These are phyloP conservation scores for Pseudorectes ferrugineus DNA, from an alignment of 2,113 vertebrate species.

Conservation along the genomic window DNA sequence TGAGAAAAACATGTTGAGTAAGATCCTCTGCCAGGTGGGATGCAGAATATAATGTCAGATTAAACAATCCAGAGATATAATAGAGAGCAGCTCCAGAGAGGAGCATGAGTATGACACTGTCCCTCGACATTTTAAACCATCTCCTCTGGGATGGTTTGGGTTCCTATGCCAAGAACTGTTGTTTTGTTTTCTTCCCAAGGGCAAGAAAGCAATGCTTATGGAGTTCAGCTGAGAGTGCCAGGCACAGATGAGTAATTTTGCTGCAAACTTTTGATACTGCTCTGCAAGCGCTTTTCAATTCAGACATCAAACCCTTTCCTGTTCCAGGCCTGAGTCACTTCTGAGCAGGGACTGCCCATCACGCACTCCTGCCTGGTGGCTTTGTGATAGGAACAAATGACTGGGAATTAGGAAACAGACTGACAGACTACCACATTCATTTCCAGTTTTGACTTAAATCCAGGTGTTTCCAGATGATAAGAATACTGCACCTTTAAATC, in stretches of 20 bases:
- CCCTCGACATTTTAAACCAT: neutral
- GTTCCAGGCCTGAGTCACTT: conserved; percentile 4
- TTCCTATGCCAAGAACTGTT: neutral
- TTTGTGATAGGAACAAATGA: conserved; percentile 38
- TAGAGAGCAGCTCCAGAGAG: neutral
- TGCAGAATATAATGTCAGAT: neutral
- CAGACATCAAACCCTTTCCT: conserved; percentile 20
- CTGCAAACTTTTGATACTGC: conserved; percentile 19
- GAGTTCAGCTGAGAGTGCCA: neutral
- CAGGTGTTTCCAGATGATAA: conserved; percentile 46
- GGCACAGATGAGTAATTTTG: neutral
- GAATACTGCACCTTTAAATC: neutral
- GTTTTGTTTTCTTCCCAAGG: neutral
- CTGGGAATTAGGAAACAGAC: neutral
- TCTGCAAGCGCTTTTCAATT: neutral
- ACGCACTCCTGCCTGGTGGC: neutral
- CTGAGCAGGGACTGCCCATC: conserved; percentile 2
- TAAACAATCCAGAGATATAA: neutral
- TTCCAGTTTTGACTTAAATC: conserved; percentile 21
- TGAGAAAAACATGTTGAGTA: neutral
- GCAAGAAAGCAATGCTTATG: neutral
- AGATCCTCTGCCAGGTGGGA: neutral
- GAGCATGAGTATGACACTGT: neutral
- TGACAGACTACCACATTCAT: conserved; percentile 13
- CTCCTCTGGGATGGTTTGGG: neutral